Base-by-base conservation (phyloP, 1,140 invertebrate species). In the Augochlora pura region DNA sequence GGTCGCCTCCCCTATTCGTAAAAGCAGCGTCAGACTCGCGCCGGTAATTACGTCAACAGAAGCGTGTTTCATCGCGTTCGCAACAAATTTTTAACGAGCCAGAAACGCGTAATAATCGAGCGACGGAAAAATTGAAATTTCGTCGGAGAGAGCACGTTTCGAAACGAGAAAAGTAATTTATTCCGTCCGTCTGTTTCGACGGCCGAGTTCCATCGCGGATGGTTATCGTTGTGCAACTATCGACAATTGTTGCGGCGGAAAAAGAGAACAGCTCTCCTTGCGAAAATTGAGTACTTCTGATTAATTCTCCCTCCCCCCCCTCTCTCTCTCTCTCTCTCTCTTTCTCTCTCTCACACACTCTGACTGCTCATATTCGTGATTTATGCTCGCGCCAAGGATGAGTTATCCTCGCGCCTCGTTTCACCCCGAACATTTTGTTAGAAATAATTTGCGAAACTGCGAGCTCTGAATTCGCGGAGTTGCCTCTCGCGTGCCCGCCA, bases 81-180 rank as follows among this genome's bases (percentile, higher is more conserved):
- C 8, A 18, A 52, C 23, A 46, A 60, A 23, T 60, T 76, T 9
- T 25, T 9, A 21, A 16, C n/a, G n/a, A 25, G n/a, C 0, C 38
- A 2, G 1, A 38, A 7, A 39, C 57, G n/a, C 52, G 76, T 72
- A 65, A 54, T 71, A 63, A 38, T 21, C 66, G 62, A 64, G 18
- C n/a, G 59, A 70, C 21, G 42, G 46, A 62, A 72, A 65, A 70
- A 57, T 80, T 66, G 73, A 52, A 70, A 71, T 66, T 60, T 9
- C 52, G 46, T 21, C 39, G 67, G 38, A 63, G 38, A 63, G 72
- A 76, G n/a, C 69, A 49, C 66, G 27, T 32, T 74, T n/a, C 59
- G n/a, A 23, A 67, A 64, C 60, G 60, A 62, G 70, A 42, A 62
- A 76, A 80, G 71, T 74, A 84, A 84, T 84, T 84, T 80, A 80